Percentiles rank a stretch among this genome's conserved stretches.
Conservation (phyloP, 2,113 vertebrate species). For the Ammodytes marinus region DNA sequence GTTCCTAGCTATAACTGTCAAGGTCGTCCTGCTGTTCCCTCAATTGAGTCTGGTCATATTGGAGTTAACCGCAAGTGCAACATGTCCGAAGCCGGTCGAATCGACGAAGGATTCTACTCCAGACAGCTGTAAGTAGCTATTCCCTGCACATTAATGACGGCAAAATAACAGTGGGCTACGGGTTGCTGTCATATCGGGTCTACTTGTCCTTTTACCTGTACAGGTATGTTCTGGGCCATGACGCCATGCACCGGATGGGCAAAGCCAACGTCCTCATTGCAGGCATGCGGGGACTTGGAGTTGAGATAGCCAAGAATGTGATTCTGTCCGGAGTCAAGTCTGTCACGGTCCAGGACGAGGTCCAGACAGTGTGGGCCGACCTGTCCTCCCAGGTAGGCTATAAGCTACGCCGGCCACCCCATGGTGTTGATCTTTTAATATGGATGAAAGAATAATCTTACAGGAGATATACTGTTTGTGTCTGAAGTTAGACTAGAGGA, state of each 20-base stretch:
- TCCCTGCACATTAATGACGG: too few relatives aligned
- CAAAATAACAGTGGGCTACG: too few relatives aligned
- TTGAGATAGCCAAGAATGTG: conserved; percentile 92
- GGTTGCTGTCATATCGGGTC: too few relatives aligned
- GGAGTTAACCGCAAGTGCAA: neutral
- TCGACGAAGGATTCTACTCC: conserved; percentile 87
- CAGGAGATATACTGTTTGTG: neutral
- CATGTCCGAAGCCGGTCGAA: conserved; percentile 61
- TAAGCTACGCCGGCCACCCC: too few relatives aligned
- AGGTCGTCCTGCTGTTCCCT: neutral
- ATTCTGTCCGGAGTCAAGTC: conserved; percentile 89
- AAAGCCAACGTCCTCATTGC: conserved; percentile 85
- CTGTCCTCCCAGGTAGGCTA: conserved; percentile 86
- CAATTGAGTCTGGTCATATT: neutral
- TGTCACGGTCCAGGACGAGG: conserved; percentile 90
- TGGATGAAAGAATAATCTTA: neutral
- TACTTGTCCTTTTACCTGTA: neutral
- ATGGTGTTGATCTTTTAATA: neutral
- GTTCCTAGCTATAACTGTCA: neutral
- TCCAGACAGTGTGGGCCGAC: conserved; percentile 77
- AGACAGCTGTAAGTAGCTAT: conserved; percentile 88
- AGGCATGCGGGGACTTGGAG: conserved; percentile 91
- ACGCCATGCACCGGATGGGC: conserved; percentile 85
- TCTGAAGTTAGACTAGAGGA: neutral
- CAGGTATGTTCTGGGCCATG: conserved; percentile 90